Evolutionary conservation across 2,797 vertebrate genomes (phyloP), one percentile per base, ranked within the genome.

Genomic region (Amphiprion clarkii): DNA sequence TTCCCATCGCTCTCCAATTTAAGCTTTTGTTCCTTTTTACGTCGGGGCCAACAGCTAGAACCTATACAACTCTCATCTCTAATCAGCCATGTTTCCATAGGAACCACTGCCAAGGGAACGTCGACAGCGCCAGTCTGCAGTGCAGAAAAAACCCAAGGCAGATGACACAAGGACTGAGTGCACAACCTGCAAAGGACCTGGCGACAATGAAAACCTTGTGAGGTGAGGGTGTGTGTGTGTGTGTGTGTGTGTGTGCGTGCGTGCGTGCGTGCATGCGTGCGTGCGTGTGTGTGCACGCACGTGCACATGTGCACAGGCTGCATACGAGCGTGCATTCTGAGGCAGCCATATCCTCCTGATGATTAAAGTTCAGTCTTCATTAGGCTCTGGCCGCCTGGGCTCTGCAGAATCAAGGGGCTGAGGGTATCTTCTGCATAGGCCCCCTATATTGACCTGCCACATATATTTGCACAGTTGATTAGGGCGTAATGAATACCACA

Each of bases 171-270:
- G 98, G 82, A 99, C 97, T 9, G 97, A 99, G 84, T 99, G 97
- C 86, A 94, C 96, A 62, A 96, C 96, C 61, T 99, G 98, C 93
- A 98, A 97, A 90, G 96, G 97, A 55, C 97, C 96, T 1, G 98
- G 97, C n/a, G 98, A 99, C 94, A 99, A 98, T 80, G 98, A 99
- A 87, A 99, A 99, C 94, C 95, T 99, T 46, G 98, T 99, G 90
- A 98, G 98, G 98, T 99, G 95, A 84, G 94, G 75, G 48, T 39
- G 51, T 67, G 81, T 85, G 51, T 53, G 71, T 62, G 56, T 68
- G 74, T 33, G 56, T 31, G 60, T 42, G 63, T 10, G 57, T 36
- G 53, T 21, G 19, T 29, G 72, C 27, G 55, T 29, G 31, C 23
- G 74, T 17, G 17, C 36, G 51, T 31, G 66, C 36, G 66, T n/a